These are phyloP conservation scores for Sipha flava DNA, from an alignment of 1,140 invertebrate genomes.

Conservation along the genomic window DNA sequence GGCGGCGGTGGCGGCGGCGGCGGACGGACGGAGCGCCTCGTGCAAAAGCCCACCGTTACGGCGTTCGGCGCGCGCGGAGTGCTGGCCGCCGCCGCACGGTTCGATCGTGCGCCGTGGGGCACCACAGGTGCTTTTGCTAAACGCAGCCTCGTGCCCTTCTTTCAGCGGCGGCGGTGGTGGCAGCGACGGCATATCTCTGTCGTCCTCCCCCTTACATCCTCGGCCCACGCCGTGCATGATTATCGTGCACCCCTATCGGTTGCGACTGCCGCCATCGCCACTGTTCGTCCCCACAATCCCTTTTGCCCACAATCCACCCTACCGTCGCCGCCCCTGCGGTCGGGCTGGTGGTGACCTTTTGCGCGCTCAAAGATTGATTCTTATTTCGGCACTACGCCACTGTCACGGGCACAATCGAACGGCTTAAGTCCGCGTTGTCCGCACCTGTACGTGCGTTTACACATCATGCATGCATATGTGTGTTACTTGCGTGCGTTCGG, in stretches of 20 bases:
- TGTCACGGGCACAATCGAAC: neutral
- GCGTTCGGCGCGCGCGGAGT: no score
- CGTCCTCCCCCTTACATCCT: neutral
- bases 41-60: neutral
- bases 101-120: conserved; percentile 22
- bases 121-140: conserved; percentile 24
- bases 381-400: neutral
- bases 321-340: neutral
- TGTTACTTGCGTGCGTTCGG: no score
- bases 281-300: neutral
- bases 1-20: no score
- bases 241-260: neutral
- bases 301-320: neutral
- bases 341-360: conserved; percentile 15
- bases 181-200: neutral
- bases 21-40: neutral
- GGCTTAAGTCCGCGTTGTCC: no score
- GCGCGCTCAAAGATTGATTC: conserved; percentile 29
- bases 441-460: no score
- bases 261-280: neutral
- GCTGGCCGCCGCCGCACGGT: conserved; percentile 20
- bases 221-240: neutral
- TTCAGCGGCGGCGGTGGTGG: neutral
- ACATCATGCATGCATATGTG: no score
- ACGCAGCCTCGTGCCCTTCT: neutral